Conservation (phyloP, 2,888 invertebrate genomes). For the Abrostola triplasia region DNA sequence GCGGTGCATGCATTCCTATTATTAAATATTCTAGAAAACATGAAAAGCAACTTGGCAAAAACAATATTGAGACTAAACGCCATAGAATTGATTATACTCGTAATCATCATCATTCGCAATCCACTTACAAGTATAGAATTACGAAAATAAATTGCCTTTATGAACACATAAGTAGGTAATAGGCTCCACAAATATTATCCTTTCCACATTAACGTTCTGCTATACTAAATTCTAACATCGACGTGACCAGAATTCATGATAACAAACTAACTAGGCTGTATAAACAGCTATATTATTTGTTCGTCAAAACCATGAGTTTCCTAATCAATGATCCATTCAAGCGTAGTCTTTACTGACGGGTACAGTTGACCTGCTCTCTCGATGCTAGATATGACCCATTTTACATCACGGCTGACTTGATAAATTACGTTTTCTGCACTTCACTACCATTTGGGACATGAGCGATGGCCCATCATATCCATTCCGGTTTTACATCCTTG, state of each 20-base stretch:
- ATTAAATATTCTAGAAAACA: no score
- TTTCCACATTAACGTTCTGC: no score
- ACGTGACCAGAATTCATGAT: slow-evolving; percentile 1
- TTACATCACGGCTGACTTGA: slow-evolving; percentile 18
- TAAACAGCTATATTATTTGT: slow-evolving; percentile 17
- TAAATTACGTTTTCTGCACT: slow-evolving; percentile 32
- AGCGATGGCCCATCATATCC: slow-evolving; percentile 17
- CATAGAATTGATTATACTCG: no score
- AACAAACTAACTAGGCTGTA: not conserved
- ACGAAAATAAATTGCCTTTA: no score
- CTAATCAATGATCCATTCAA: slow-evolving; percentile 19
- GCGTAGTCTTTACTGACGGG: slow-evolving; percentile 12
- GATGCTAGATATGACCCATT: slow-evolving; percentile 14
- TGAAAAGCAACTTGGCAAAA: no score
- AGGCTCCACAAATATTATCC: no score
- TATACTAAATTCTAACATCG: no score
- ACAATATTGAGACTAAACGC: no score
- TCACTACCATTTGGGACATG: slow-evolving; percentile 8
- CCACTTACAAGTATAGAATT: no score
- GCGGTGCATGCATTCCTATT: no score
- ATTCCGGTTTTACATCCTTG: slow-evolving; percentile 17
- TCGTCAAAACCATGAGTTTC: slow-evolving; percentile 1
- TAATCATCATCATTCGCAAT: no score
- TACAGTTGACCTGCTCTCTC: slow-evolving; percentile 34
- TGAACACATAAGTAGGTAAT: no score